Percentiles rank a stretch among this genome's conserved stretches.
Evolutionary conservation across 2,888 invertebrate genomes (phyloP).

Genomic region (Polietes domitor): DNA sequence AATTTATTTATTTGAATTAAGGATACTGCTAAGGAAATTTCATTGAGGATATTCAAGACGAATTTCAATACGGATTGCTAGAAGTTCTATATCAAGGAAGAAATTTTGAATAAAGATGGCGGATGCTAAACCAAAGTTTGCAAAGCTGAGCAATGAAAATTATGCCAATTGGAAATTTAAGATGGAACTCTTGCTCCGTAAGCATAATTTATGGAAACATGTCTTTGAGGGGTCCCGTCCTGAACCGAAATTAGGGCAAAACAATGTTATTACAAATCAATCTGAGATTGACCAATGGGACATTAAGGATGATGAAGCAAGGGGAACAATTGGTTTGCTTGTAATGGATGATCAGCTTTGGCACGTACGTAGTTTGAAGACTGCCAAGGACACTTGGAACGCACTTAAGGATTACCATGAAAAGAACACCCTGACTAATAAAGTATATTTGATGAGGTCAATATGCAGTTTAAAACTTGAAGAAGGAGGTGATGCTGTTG

Average conservation of each 20-base stretch:
- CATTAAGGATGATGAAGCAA: conserved; percentile 1
- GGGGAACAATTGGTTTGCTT: neutral
- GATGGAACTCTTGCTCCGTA: conserved; percentile 49
- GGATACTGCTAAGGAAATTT: no score
- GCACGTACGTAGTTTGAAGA: conserved; percentile 31
- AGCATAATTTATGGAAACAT: conserved; percentile 58
- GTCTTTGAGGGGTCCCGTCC: conserved; percentile 30
- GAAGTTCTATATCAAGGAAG: no score
- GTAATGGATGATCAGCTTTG: conserved; percentile 41
- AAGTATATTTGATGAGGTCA: conserved; percentile 25
- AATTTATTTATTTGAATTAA: no score
- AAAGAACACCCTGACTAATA: conserved; percentile 17
- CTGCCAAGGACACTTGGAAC: conserved; percentile 28
- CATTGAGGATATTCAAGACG: no score
- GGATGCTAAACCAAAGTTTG: conserved; percentile 32
- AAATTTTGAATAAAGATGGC: no score
- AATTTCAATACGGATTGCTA: no score
- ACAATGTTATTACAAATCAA: no score
- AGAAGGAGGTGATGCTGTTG: conserved; percentile 37
- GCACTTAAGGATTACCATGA: conserved; percentile 13
- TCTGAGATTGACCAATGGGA: neutral
- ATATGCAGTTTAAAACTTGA: conserved; percentile 37
- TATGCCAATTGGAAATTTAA: conserved; percentile 60
- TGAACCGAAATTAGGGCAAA: neutral
- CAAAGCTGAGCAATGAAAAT: conserved; percentile 40